phyloP scores from a whole-genome alignment of 2,113 vertebrate species.

The Echinops telfairi region DNA sequence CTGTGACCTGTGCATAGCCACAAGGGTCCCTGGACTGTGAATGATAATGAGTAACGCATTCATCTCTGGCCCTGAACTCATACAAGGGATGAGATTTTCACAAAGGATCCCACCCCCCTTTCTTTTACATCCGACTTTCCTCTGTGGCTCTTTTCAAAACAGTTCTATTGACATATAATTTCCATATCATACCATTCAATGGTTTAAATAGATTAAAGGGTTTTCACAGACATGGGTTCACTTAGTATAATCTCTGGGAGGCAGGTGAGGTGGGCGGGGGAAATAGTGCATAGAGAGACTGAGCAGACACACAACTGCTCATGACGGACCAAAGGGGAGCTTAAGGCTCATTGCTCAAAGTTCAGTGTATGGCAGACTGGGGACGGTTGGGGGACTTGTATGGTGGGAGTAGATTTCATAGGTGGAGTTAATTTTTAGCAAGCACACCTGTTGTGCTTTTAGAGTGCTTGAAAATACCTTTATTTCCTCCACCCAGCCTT shows the following conservation, averaged over 20 bases:
- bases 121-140: no score
- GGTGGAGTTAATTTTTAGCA: not conserved
- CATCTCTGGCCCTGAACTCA: slow-evolving; percentile 14
- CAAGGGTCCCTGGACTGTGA: not conserved
- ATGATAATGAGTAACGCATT: slow-evolving; percentile 44
- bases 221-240: not conserved
- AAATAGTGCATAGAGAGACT: not conserved
- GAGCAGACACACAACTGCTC: no score
- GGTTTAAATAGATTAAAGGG: not conserved
- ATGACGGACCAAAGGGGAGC: not conserved
- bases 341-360: not conserved
- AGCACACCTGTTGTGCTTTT: slow-evolving; percentile 26
- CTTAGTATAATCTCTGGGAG: not conserved
- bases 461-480: slow-evolving; percentile 53
- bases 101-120: not conserved
- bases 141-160: no score
- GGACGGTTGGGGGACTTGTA: not conserved
- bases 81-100: not conserved
- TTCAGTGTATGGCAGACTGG: not conserved
- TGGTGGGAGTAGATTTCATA: not conserved
- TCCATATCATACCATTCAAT: no score
- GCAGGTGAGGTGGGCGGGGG: not conserved
- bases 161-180: no score
- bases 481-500: not conserved
- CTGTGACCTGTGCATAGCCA: not conserved